These are phyloP conservation scores for Athetis lepigone DNA, from an alignment of 2,888 invertebrate genomes.

Conservation along the genomic window DNA sequence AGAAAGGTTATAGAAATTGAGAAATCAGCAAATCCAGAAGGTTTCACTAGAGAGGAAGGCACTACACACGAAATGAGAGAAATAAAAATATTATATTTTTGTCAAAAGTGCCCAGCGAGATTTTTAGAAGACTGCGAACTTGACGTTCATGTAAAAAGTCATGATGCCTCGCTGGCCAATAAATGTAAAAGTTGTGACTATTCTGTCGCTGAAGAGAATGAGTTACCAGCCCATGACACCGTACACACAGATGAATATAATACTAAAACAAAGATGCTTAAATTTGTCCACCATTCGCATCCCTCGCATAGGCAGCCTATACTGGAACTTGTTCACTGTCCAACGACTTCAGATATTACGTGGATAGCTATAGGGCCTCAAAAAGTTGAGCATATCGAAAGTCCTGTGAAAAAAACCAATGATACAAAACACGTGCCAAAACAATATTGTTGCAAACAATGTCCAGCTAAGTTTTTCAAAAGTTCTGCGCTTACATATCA, in stretches of 20 bases:
- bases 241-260: slow-evolving; percentile 95
- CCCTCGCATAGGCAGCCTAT: slow-evolving; percentile 92
- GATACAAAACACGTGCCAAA: slow-evolving; percentile 80
- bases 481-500: slow-evolving; percentile 93
- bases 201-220: slow-evolving; percentile 93
- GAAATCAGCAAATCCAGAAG: slow-evolving; percentile 69
- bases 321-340: slow-evolving; percentile 82
- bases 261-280: slow-evolving; percentile 93
- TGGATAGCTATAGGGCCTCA: slow-evolving; percentile 85
- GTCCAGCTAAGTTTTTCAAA: slow-evolving; percentile 94
- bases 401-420: slow-evolving; percentile 69
- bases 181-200: slow-evolving; percentile 95
- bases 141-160: slow-evolving; percentile 93
- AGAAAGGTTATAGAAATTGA: slow-evolving; percentile 83
- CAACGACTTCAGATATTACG: slow-evolving; percentile 75
- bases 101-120: slow-evolving; percentile 95
- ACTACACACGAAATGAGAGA: slow-evolving; percentile 70
- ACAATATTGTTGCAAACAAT: slow-evolving; percentile 91
- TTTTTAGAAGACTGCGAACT: slow-evolving; percentile 94
- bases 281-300: slow-evolving; percentile 92
- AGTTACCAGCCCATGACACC: slow-evolving; percentile 92
- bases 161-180: slow-evolving; percentile 91
- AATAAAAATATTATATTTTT: slow-evolving; percentile 92
- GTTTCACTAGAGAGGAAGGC: slow-evolving; percentile 77
- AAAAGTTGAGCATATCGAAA: slow-evolving; percentile 72